Conservation (phyloP, 1,140 invertebrate species). For the Ectropis grisescens region DNA sequence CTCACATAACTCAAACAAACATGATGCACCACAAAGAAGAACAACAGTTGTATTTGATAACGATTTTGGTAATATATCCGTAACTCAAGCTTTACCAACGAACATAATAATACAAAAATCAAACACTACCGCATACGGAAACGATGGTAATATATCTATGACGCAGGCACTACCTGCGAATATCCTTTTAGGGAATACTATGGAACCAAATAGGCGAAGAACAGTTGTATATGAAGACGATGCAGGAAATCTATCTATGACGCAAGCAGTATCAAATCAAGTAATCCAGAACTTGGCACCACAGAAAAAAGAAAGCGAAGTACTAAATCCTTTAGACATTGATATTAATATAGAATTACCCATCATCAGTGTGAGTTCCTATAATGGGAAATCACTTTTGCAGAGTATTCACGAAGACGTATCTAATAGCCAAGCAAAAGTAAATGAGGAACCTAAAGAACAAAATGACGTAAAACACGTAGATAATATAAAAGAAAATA, state of each 20-base stretch:
- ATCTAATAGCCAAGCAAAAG: no score
- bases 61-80: conserved; percentile 6
- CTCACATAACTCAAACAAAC: no score
- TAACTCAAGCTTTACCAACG: conserved; percentile 6
- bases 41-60: conserved; percentile 9
- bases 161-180: conserved; percentile 24
- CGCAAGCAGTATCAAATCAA: conserved; percentile 4
- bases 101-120: not conserved
- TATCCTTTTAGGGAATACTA: not conserved
- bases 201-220: not conserved
- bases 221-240: conserved; percentile 10
- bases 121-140: conserved; percentile 6
- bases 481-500: conserved; percentile 16
- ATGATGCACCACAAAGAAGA: no score
- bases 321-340: conserved; percentile 10
- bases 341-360: no score
- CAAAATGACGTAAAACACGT: conserved; percentile 17
- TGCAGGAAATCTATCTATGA: conserved; percentile 7
- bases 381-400: conserved; percentile 11
- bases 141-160: conserved; percentile 25
- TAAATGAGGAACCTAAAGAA: conserved; percentile 3
- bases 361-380: no score
- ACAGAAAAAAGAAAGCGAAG: not conserved
- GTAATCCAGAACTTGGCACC: not conserved
- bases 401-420: conserved; percentile 5